Base-by-base conservation (phyloP, 2,888 invertebrate genomes). In the Erpobdella octoculata region DNA sequence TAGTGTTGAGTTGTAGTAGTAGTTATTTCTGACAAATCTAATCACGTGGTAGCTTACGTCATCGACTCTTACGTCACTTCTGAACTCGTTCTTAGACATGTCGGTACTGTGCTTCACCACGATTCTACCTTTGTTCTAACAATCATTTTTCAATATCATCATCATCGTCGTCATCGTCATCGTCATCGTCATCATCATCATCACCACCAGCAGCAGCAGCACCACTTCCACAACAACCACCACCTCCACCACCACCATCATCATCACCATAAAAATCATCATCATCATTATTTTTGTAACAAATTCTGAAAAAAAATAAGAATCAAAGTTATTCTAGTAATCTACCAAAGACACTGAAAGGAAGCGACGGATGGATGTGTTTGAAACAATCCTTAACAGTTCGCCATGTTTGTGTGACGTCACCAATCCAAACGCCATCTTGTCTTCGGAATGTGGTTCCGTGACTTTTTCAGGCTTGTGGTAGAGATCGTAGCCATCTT, bases 1-100 rank as follows among this genome's bases (percentile, higher is more conserved):
- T 48, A 48, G 48, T 5, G 48, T 48, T 3, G 48, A 48, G 48
- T 48, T 48, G 25, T 48, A 48, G 48, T 48, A 48, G 25, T 48
- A 48, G 33, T 61, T 25, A 28, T 21, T 33, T 28, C 33, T 61
- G 5, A 61, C 33, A 31, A 61, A 25, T 25, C 31, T 61, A 28
- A 61, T 21, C 28, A 61, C 61, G 61, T 61, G 61, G 31, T 61
- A 61, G 5, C 21, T 61, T 25, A 61, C 61, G 61, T 61, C 61
- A 61, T 33, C 33, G 33, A 61, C 61, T 28, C 28, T 33, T 3
- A 61, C 61, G 5, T 18, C n/a, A 61, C 61, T 61, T 33, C 61
- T 3, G 33, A 61, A 33, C 18, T 31, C 61, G 28, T 5, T 18
- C 61, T 61, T 33, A 28, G 61, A 61, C 3, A 28, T 18, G 25